These are phyloP conservation scores for Tetragonula clypearis DNA, from an alignment of 1,140 invertebrate species.

Conservation along the genomic window DNA sequence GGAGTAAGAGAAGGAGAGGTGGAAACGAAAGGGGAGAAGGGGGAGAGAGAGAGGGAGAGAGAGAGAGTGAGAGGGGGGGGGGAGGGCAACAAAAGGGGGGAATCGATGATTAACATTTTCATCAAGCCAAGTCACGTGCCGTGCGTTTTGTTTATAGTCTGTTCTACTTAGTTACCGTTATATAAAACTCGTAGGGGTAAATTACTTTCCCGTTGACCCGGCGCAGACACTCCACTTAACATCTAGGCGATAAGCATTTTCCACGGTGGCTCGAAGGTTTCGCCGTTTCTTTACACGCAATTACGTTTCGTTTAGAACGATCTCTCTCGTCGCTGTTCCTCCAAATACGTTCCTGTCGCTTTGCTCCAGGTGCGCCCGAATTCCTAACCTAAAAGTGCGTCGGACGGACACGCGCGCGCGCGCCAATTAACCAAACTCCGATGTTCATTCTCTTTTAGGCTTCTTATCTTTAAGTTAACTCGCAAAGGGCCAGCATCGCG, in stretches of 20 bases:
- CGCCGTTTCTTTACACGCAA: conserved; percentile 51
- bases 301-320: conserved; percentile 51
- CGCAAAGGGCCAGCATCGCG: no score
- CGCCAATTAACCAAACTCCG: background rate
- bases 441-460: background rate
- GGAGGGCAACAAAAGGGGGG: conserved; percentile 18
- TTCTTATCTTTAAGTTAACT: no score
- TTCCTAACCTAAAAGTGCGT: background rate
- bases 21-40: no score
- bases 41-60: conserved; percentile 16
- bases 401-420: background rate
- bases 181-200: conserved; percentile 67
- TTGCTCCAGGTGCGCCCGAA: no score
- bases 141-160: conserved; percentile 58
- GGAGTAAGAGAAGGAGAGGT: no score
- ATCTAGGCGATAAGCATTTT: conserved; percentile 72
- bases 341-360: background rate
- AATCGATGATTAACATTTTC: conserved; percentile 79
- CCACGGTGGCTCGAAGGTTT: conserved; percentile 44
- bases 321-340: background rate
- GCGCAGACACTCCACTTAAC: conserved; percentile 74
- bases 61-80: conserved; percentile 37
- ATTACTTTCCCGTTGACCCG: conserved; percentile 74
- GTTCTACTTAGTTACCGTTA: conserved; percentile 50
- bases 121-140: conserved; percentile 78